These are phyloP conservation scores for Sebastes nivosus DNA, from an alignment of 2,797 vertebrate genomes.

Conservation along the genomic window DNA sequence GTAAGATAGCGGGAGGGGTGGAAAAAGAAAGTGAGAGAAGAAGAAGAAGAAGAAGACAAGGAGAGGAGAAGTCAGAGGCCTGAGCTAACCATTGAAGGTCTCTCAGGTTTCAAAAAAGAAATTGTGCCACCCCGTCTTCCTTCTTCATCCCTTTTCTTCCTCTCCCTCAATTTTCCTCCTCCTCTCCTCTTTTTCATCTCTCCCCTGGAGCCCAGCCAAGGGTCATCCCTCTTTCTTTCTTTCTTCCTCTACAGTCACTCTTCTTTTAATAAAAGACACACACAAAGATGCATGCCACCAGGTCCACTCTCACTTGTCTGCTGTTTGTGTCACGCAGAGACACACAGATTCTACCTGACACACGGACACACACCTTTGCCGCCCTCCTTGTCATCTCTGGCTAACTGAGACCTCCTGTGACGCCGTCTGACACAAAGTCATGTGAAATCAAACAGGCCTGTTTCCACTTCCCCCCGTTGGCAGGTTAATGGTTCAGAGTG, in stretches of 20 bases:
- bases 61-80: background rate
- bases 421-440: constrained; percentile 54
- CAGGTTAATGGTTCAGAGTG: constrained; percentile 51
- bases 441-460: constrained; percentile 46
- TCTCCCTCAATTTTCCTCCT: constrained; percentile 27
- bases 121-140: constrained; percentile 35
- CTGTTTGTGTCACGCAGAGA: constrained; percentile 48
- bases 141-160: constrained; percentile 3
- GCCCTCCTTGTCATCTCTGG: constrained; percentile 59
- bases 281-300: background rate
- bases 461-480: constrained; percentile 21
- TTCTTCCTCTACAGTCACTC: constrained; percentile 15
- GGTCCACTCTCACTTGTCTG: constrained; percentile 7
- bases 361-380: constrained; percentile 38
- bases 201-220: constrained; percentile 52
- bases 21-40: constrained; percentile 49
- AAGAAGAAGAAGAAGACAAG: constrained; percentile 27
- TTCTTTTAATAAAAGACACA: constrained; percentile 67
- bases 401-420: constrained; percentile 58
- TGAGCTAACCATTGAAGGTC: constrained; percentile 34
- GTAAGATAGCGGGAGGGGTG: constrained; percentile 32
- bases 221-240: constrained; percentile 51
- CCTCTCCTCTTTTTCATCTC: constrained; percentile 27
- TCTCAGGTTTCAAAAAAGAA: constrained; percentile 69
- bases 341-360: constrained; percentile 42